Evolutionary conservation across 2,113 vertebrate species (phyloP), one percentile per base, ranked within the genome.

Genomic region (Aegithalos caudatus): DNA sequence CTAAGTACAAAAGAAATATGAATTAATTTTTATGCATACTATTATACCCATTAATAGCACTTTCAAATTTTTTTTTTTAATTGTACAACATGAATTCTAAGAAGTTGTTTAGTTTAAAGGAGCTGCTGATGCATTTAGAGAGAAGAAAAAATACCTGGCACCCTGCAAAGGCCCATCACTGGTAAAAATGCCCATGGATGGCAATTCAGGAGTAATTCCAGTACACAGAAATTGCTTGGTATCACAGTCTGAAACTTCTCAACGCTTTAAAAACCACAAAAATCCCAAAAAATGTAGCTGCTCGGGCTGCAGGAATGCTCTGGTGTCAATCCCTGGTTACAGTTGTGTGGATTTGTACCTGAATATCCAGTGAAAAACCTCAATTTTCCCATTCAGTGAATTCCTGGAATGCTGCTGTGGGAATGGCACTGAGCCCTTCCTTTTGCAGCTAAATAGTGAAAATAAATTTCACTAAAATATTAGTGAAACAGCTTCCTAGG

Each of bases 341-440:
- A 67, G 0, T 18, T 7, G 6, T 13, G 6, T 0, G 4, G 13
- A 8, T 50, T 10, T 18, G 53, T 22, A 37, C 48, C 37, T 27
- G 14, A 62, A 14, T 1, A 12, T 25, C 19, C 57, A 42, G 7
- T 12, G 45, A 62, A 47, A 58, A 37, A 14, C 48, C 38, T 60
- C 33, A 15, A 6, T 19, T 21, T 50, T 74, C 33, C 27, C 4
- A 2, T 14, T 24, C 14, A 20, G 0, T 9, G 70, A 42, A 31
- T 14, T 50, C 44, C 25, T 69, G 77, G 35, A 38, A 72, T 13
- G 42, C 48, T 76, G 70, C 35, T 60, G 14, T 3, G n/a, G 80
- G 12, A 69, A 48, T 1, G 25, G 84, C 58, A 72, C 53, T 2
- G 37, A 89, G 37, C 19, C 62, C 62, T 66, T 73, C 71, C n/a